Conservation (phyloP, 1,140 invertebrate genomes). For the Drosophila insularis region DNA sequence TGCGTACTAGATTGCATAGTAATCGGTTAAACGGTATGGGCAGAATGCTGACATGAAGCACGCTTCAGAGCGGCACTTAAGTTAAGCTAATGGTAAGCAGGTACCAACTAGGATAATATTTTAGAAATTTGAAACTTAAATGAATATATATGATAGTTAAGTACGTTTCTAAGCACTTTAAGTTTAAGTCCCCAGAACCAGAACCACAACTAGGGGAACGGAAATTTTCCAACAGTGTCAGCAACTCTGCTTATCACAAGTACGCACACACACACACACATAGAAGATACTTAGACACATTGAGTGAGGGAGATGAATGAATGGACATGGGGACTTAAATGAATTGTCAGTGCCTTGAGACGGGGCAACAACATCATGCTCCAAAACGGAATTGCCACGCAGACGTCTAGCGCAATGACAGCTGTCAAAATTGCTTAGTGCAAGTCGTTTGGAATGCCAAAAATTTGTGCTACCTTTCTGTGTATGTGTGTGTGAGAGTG, state of each 20-base stretch:
- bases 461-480: constrained; percentile 37
- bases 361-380: constrained; percentile 25
- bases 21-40: constrained; percentile 4
- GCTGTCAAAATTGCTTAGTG: constrained; percentile 74
- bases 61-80: neutral
- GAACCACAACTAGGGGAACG: neutral
- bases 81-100: neutral
- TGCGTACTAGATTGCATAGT: neutral
- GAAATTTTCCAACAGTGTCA: constrained; percentile 22
- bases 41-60: constrained; percentile 1
- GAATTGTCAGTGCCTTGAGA: constrained; percentile 60
- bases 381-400: constrained; percentile 34
- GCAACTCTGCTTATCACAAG: constrained; percentile 43
- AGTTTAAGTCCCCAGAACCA: constrained; percentile 4
- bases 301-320: constrained; percentile 19
- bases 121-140: constrained; percentile 2
- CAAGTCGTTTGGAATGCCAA: constrained; percentile 69
- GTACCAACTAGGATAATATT: neutral
- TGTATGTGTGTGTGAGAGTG: neutral
- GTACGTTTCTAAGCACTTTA: constrained; percentile 33
- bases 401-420: constrained; percentile 65
- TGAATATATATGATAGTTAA: constrained; percentile 6
- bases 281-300: constrained; percentile 15
- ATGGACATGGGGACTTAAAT: constrained; percentile 53
- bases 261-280: constrained; percentile 10